These are phyloP conservation scores for Archaeoteleia sp. DNA, from an alignment of 2,888 invertebrate genomes.

Conservation along the genomic window DNA sequence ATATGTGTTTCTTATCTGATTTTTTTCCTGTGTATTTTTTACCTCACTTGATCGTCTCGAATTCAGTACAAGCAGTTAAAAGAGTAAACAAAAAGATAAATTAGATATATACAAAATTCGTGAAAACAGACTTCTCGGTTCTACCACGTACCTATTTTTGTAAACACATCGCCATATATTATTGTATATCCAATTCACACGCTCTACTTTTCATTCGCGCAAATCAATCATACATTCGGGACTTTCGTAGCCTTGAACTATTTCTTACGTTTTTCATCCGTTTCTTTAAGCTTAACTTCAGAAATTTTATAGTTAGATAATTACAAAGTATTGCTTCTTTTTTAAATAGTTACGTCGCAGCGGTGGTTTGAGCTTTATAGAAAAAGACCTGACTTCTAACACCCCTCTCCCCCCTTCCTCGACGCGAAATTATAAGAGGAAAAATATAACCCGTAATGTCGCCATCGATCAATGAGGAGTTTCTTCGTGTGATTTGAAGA, in stretches of 20 bases:
- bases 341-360: conserved; percentile 75
- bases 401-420: conserved; percentile 30
- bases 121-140: conserved; percentile 35
- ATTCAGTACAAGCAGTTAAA: conserved; percentile 15
- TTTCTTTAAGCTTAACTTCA: conserved; percentile 49
- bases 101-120: conserved; percentile 54
- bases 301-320: conserved; percentile 68
- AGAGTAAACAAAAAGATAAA: conserved; percentile 9
- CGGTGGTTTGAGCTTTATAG: conserved; percentile 71
- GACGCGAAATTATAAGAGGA: conserved; percentile 52
- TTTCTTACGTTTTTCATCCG: conserved; percentile 43
- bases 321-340: conserved; percentile 87
- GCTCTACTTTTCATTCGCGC: conserved; percentile 35
- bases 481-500: background rate
- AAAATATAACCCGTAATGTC: conserved; percentile 33
- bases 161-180: conserved; percentile 53
- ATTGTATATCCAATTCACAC: conserved; percentile 42
- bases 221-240: conserved; percentile 28
- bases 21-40: conserved; percentile 24
- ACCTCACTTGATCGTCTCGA: conserved; percentile 18
- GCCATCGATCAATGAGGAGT: background rate
- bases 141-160: conserved; percentile 30
- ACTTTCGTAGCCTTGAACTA: conserved; percentile 28
- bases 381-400: conserved; percentile 30
- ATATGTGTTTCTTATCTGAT: conserved; percentile 29